Conservation (phyloP, 2,888 invertebrate genomes). For the Colletes collaris region DNA sequence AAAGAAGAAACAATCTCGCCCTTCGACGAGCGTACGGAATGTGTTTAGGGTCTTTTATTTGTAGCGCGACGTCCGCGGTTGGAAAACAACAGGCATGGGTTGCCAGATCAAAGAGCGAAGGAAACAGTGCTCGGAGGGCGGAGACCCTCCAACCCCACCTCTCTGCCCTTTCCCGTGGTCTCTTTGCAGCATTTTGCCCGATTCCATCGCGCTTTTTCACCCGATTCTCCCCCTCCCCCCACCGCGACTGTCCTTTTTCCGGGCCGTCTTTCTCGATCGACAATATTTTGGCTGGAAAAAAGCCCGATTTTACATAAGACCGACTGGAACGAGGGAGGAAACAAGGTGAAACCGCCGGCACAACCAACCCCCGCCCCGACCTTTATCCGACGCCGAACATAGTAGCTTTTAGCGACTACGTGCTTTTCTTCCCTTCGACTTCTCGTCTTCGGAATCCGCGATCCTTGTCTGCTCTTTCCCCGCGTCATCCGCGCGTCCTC, state of each 20-base stretch:
- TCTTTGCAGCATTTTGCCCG: conserved; percentile 5
- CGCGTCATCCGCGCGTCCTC: background rate
- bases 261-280: conserved; percentile 13
- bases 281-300: conserved; percentile 40
- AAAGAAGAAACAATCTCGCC: conserved; percentile 44
- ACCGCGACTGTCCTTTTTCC: conserved; percentile 9
- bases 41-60: conserved; percentile 71
- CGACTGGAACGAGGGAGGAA: background rate
- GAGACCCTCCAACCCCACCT: conserved; percentile 1
- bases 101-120: conserved; percentile 71
- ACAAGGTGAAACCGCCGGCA: conserved; percentile 35
- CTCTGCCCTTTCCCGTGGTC: background rate
- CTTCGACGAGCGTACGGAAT: conserved; percentile 24
- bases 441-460: conserved; percentile 46
- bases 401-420: conserved; percentile 28
- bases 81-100: conserved; percentile 71
- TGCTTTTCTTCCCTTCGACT: conserved; percentile 56
- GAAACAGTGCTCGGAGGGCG: conserved; percentile 49
- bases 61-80: conserved; percentile 66
- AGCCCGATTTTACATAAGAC: conserved; percentile 24
- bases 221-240: conserved; percentile 2
- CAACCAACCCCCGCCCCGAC: conserved; percentile 48
- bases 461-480: conserved; percentile 11
- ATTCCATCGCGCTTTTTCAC: conserved; percentile 32
- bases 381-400: conserved; percentile 5